These are phyloP conservation scores for Passer montanus DNA, from an alignment of 2,113 vertebrate species.

Conservation along the genomic window DNA sequence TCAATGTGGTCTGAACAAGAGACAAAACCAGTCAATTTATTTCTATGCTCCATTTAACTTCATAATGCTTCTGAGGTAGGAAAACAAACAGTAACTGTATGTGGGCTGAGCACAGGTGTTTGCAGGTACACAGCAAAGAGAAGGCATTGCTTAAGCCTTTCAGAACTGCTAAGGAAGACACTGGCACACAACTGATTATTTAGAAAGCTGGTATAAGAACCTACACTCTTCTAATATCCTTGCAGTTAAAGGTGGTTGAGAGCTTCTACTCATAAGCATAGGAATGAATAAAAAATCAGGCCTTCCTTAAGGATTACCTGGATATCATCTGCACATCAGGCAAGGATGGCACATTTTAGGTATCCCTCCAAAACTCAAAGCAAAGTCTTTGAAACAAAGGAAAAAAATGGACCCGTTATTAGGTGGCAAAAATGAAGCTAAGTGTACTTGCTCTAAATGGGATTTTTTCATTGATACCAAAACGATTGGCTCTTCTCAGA, in stretches of 20 bases:
- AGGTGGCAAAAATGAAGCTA: not conserved
- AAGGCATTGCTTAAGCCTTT: not conserved
- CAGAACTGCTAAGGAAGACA: not conserved
- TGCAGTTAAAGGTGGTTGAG: not conserved
- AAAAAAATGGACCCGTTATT: not conserved
- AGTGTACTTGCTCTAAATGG: not conserved
- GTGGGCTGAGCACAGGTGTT: not conserved
- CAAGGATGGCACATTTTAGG: not conserved
- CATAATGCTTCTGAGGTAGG: not conserved
- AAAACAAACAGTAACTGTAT: not conserved
- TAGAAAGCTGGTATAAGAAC: not conserved
- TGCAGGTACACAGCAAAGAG: not conserved
- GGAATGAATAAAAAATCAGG: not conserved
- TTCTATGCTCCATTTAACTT: not conserved
- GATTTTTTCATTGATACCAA: not conserved
- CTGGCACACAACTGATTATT: not conserved
- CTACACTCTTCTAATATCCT: not conserved
- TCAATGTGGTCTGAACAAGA: not conserved
- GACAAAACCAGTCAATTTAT: not conserved
- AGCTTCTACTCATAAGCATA: not conserved
- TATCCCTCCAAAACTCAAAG: not conserved
- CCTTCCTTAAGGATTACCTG: not conserved
- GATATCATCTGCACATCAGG: not conserved
- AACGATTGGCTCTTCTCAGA: not conserved
- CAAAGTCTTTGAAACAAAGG: not conserved